Conservation (phyloP, 2,888 invertebrate species). For the Pyrocoelia pectoralis region DNA sequence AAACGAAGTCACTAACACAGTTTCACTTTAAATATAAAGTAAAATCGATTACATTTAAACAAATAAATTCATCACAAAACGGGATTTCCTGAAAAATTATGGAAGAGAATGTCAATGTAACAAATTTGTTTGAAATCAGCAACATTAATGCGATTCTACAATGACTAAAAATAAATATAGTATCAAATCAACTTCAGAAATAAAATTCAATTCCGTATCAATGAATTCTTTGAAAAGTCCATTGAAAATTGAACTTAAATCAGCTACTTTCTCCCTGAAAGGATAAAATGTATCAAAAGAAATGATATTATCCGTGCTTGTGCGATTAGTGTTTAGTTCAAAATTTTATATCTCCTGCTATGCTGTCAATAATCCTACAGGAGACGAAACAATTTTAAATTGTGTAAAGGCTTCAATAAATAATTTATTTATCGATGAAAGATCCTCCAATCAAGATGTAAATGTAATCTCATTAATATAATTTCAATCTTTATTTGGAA, state of each 20-base stretch:
- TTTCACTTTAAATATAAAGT: too few species aligned
- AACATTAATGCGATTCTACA: neutral
- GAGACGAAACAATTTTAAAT: neutral
- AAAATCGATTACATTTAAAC: too few species aligned
- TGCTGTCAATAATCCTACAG: neutral
- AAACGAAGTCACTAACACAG: too few species aligned
- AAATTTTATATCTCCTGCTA: neutral
- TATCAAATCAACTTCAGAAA: constrained; percentile 11
- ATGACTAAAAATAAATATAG: constrained; percentile 10
- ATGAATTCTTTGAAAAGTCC: constrained; percentile 6
- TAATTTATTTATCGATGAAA: too few species aligned
- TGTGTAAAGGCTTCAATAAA: too few species aligned
- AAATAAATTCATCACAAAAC: neutral
- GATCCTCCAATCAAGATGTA: too few species aligned
- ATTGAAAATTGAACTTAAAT: constrained; percentile 10
- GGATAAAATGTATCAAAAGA: constrained; percentile 12
- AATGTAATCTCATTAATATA: too few species aligned
- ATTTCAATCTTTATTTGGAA: too few species aligned
- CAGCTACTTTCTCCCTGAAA: constrained; percentile 4
- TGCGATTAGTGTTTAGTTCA: neutral
- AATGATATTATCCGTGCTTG: constrained; percentile 8
- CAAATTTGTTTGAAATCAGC: neutral
- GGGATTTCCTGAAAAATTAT: neutral
- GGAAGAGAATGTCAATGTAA: neutral
- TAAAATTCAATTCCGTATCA: constrained; percentile 12